These are phyloP conservation scores for Thumatha senex DNA, from an alignment of 2,888 invertebrate genomes.

Conservation along the genomic window DNA sequence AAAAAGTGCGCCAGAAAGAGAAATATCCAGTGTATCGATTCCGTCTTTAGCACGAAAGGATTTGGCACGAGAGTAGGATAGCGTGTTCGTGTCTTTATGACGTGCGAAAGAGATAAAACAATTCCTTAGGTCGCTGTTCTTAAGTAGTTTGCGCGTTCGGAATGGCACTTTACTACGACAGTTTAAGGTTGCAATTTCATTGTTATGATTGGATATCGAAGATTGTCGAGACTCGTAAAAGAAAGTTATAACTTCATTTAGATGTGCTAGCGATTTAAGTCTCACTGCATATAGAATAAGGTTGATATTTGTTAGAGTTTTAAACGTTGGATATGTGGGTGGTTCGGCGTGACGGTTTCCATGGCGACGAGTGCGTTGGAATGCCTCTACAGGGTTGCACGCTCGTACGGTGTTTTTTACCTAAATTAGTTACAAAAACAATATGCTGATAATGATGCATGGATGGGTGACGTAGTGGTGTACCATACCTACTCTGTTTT, in stretches of 20 bases:
- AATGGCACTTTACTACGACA: constrained; percentile 72
- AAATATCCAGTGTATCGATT: constrained; percentile 72
- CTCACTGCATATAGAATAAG: constrained; percentile 59
- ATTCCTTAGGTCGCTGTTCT: constrained; percentile 82
- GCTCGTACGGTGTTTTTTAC: constrained; percentile 65
- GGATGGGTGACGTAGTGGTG: constrained; percentile 36
- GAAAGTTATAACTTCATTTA: constrained; percentile 80
- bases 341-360: constrained; percentile 72
- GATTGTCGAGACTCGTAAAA: constrained; percentile 70
- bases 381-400: constrained; percentile 69
- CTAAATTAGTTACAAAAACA: constrained; percentile 66
- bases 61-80: constrained; percentile 64
- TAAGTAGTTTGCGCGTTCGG: constrained; percentile 72
- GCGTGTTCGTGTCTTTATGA: constrained; percentile 72
- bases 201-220: constrained; percentile 74
- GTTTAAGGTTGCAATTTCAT: constrained; percentile 80
- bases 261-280: constrained; percentile 58
- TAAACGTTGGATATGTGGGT: constrained; percentile 53
- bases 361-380: constrained; percentile 82
- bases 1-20: constrained; percentile 78
- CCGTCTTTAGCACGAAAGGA: constrained; percentile 73
- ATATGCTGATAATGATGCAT: constrained; percentile 50
- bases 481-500: constrained; percentile 27
- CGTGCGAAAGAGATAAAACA: constrained; percentile 81
- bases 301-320: constrained; percentile 64